Base-by-base conservation (phyloP, 2,113 vertebrate species). In the Motacilla alba region DNA sequence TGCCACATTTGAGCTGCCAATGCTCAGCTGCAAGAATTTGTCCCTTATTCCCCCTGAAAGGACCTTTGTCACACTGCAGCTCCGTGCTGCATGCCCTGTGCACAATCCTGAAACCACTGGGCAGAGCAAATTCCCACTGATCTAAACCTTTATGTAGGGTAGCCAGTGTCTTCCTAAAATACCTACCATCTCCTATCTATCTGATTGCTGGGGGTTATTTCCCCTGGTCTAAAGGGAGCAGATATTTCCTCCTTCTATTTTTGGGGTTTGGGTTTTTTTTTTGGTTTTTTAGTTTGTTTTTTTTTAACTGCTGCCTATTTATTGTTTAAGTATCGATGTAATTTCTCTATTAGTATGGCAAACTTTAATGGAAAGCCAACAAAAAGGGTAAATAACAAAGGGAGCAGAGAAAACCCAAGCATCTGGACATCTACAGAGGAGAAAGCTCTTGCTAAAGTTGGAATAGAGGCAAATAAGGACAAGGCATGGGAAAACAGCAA, bases 11-110 rank as follows among this genome's bases (percentile, higher is more conserved):
- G 35, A 84, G 39, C 11, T 56, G 35, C 79, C 76, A 44, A 23
- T 10, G 28, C 41, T 83, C 55, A 66, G 41, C 35, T 89, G 67
- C 1, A 13, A 75, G 62, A 49, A 69, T 35, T 21, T 47, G 53
- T 58, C 23, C 81, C 87, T 64, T 53, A 26, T 17, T 24, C 20
- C 66, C 30, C 62, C 41, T 10, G 3, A 30, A n/a, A 41, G 31
- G n/a, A 72, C n/a, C 13, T 16, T 0, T 41, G 39, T 8, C 3
- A 0, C 21, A 24, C 39, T 47, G 33, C 46, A 64, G 41, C 11
- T 41, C 58, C 43, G 50, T 2, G 4, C 52, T 37, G 44, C 2
- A 21, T 1, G 13, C 20, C 18, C 7, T 16, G 6, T 6, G 55
- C 35, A 23, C 80, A 27, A 15, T 4, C 41, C 53, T 39, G 52